Evolutionary conservation across 92 coral and sea anemone genomes (phyloP).

Genomic region (Epizoanthus stellaris): DNA sequence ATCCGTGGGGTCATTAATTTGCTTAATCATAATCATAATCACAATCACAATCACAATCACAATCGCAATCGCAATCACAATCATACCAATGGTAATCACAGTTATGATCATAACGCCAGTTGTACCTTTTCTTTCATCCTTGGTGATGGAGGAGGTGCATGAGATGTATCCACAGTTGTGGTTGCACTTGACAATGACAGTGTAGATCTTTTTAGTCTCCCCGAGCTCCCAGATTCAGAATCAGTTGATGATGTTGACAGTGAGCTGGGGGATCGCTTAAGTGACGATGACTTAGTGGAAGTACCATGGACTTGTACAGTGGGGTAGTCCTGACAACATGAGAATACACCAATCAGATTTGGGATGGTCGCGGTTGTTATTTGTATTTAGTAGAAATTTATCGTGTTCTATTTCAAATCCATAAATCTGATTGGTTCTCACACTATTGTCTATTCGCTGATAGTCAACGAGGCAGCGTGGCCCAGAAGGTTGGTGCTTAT

Average conservation of each 20-base stretch:
- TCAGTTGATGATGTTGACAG: constrained; percentile 76
- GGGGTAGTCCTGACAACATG: not conserved
- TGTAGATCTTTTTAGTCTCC: constrained; percentile 48
- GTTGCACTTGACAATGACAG: constrained; percentile 58
- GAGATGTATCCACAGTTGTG: constrained; percentile 36
- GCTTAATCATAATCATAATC: no score
- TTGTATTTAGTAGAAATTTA: not conserved
- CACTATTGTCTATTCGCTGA: no score
- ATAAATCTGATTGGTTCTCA: no score
- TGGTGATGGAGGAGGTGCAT: constrained; percentile 6
- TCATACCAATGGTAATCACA: no score
- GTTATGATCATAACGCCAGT: no score
- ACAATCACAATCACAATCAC: no score
- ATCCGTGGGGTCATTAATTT: no score
- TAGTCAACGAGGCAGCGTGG: no score
- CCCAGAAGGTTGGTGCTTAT: no score
- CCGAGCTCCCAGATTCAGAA: constrained; percentile 61
- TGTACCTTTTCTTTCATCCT: constrained; percentile 31
- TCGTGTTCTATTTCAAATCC: no score
- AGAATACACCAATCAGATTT: not conserved
- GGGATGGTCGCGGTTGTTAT: not conserved
- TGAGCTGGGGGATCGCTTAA: constrained; percentile 77
- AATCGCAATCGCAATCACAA: no score
- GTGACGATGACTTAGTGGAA: constrained; percentile 59
- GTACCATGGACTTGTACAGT: constrained; percentile 16